Base-by-base conservation (phyloP, 2,888 invertebrate species). In the Laspeyria flexula region DNA sequence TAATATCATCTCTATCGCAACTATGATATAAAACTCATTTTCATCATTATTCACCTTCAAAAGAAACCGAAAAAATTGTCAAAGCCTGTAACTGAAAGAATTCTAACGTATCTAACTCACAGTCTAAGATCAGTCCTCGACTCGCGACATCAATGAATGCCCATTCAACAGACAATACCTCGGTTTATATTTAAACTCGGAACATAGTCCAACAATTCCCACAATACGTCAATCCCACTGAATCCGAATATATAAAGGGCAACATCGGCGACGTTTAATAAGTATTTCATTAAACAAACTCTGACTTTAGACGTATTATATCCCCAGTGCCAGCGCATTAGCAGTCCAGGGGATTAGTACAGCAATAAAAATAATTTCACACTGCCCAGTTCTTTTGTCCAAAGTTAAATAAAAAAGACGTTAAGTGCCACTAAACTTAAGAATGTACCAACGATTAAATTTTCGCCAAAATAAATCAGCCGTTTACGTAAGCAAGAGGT, bases 391-490 rank as follows among this genome's bases (percentile, higher is more conserved):
- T 27, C 15, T 52, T 51, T 65, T 60, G 63, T 70, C 65, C 68
- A 65, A 63, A 64, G 59, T 71, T 66, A 61, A 66, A 71, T 72
- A 62, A 67, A 70, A 69, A 39, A 45, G 68, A 75, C 72, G 39
- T 71, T 70, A 66, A 75, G 52, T 69, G 66, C 55, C 65, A 70
- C 56, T 78, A 75, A 78, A 78, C 62, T 60, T 42, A 55, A 67
- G 74, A 71, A 69, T 71, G 57, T 49, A 55, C 49, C 35, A 52
- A 62, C 68, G 52, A 62, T 60, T 42, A 65, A 54, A 62, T 53
- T 16, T 48, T 59, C 1, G 38, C 48, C 40, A 50, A 54, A 67
- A 63, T 52, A 68, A 65, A 55, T 63, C 56, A 55, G 38, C 4
- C 3, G 43, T 54, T 61, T 55, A 65, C 62, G 50, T 48, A 55